These are phyloP conservation scores for Callipepla squamata DNA, from an alignment of 2,113 vertebrate genomes.

Conservation along the genomic window DNA sequence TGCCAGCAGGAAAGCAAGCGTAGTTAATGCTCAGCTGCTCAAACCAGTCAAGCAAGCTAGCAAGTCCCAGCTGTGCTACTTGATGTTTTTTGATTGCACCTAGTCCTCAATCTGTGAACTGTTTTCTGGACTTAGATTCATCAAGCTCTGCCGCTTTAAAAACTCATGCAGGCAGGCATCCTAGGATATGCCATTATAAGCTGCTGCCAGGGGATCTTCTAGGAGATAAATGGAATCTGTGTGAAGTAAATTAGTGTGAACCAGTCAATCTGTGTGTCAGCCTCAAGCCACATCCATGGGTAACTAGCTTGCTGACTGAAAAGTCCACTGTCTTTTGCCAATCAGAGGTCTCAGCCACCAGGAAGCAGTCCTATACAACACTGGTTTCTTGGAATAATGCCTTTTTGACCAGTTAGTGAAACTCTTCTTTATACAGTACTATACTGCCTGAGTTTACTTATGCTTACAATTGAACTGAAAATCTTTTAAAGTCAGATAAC, in stretches of 20 bases:
- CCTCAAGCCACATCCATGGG: constrained; percentile 79
- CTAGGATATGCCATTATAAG: constrained; percentile 84
- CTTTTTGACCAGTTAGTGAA: constrained; percentile 56
- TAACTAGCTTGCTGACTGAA: constrained; percentile 79
- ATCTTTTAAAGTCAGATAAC: constrained; percentile 64
- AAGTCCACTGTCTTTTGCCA: constrained; percentile 72
- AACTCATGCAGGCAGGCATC: constrained; percentile 78
- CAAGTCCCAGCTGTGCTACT: constrained; percentile 81
- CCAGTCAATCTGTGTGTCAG: constrained; percentile 86
- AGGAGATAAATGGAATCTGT: constrained; percentile 86
- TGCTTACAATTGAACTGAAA: constrained; percentile 49
- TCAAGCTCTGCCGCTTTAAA: constrained; percentile 80
- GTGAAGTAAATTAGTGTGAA: constrained; percentile 89
- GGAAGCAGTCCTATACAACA: constrained; percentile 61
- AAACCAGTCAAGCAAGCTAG: constrained; percentile 74
- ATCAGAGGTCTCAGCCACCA: constrained; percentile 64
- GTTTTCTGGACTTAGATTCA: constrained; percentile 81
- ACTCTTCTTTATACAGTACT: not conserved
- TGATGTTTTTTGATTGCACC: constrained; percentile 80
- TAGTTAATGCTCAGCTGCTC: constrained; percentile 79
- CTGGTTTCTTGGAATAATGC: constrained; percentile 50
- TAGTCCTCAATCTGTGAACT: constrained; percentile 80
- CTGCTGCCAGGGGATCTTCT: constrained; percentile 84
- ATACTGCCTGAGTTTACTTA: constrained; percentile 54
- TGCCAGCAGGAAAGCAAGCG: constrained; percentile 73